Base-by-base conservation (phyloP, 1,140 invertebrate genomes). In the Lordiphosa stackelbergi region DNA sequence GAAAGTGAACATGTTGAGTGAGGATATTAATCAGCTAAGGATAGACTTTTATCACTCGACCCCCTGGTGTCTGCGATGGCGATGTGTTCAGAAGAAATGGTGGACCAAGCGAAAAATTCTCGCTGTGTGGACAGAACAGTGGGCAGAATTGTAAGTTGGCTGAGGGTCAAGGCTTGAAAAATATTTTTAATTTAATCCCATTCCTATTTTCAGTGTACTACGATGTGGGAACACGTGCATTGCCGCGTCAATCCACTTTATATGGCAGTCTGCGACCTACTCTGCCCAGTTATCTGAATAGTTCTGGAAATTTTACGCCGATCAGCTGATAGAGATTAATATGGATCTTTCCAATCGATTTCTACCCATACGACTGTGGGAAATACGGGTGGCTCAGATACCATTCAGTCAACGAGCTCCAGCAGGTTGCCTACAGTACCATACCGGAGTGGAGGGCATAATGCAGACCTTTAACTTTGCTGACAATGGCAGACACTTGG, bases 91-190 rank as follows among this genome's bases (percentile, higher is more conserved):
- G 90, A 1, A 89, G 93, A 2, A 91, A 89, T 22, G 92, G 92
- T 8, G 90, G 89, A 4, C 89, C 87, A 5, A 88, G 87, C 2
- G 90, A 88, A 53, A 90, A 91, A 12, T 90, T 95, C 34, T 91
- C 89, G 11, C 52, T 96, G 3, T 95, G 95, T 74, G 94, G 95
- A 4, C 91, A 94, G 81, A 96, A 96, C 73, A 94, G 92, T 72
- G 94, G 93, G 22, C 94, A 95, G 73, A 94, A 95, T 70, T 89
- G 94, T 95, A 85, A 91, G 91, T 90, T 85, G 19, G 1, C 5
- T 24, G 5, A 24, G 22, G 4, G 22, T 24, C 22, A 5, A 24
- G 22, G 22, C 2, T 24, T 5, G 22, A 24, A 0, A 24, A 24
- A 5, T 5, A 5, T 5, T 24, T 24, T 2, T 24, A 6, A 24